Evolutionary conservation across 2,797 vertebrate genomes (phyloP), one percentile per base, ranked within the genome.

Genomic region (Adrianichthys oophorus): DNA sequence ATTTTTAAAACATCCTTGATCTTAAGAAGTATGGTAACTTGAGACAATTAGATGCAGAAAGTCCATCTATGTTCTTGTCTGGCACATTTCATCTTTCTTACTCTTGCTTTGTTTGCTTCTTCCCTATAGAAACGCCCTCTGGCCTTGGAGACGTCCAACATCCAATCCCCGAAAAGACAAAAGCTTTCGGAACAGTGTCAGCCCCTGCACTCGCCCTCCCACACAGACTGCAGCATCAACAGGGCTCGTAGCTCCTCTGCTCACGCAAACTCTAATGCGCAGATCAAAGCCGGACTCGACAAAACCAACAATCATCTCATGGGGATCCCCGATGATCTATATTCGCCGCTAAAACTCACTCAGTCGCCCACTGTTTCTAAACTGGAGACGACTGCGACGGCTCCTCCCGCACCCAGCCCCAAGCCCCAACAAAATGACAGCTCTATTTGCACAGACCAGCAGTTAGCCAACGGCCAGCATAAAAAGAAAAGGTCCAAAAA

Each of bases 401-500:
- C 71, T 51, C 77, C 68, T 2, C 32, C 67, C 42, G 65, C 59
- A 24, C 74, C 77, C 12, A 56, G 71, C 65, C 61, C 75, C 41
- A 81, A 86, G 66, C 52, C 67, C 52, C 66, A 82, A 29, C 77
- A 74, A 70, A 74, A 65, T 17, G 74, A 87, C 58, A 46, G 64
- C 40, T 70, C 88, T 56, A 64, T 79, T 59, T 87, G 88, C 85
- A 80, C 82, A 43, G 89, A 90, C 42, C 83, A 81, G 59, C 88
- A 81, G 68, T 59, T 89, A 19, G 48, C 65, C 48, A 90, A 85
- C 3, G 73, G 88, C 66, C 92, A 90, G 53, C 90, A 93, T 63
- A 92, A 89, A 68, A 93, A 92, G 87, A 92, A 92, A 69, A 90
- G 81, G 80, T 90, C 90, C 68, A 93, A 92, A 81, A 93, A 92